Conservation (phyloP, 30 jellyfish, hydroid and myxozoan species). For the Pseudorhiza aurosa region DNA sequence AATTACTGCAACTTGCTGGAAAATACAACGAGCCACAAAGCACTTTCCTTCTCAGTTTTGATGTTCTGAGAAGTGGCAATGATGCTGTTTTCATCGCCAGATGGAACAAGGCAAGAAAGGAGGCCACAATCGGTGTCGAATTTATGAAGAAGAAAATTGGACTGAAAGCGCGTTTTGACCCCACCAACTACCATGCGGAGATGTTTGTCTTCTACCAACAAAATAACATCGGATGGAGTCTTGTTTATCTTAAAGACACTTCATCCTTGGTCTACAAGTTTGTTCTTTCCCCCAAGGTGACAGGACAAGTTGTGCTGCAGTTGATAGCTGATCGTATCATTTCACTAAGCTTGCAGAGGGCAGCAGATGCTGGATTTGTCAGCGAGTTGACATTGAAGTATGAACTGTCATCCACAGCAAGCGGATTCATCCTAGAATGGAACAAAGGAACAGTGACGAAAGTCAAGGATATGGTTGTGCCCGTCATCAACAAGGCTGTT, state of each 20-base stretch:
- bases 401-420: conserved; percentile 64
- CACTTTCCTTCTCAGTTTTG: conserved; percentile 42
- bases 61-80: conserved; percentile 48
- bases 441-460: conserved; percentile 70
- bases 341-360: conserved; percentile 67
- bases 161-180: conserved; percentile 74
- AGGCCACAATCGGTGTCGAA: conserved; percentile 68
- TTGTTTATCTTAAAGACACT: conserved; percentile 34
- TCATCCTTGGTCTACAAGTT: conserved; percentile 74
- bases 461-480: conserved; percentile 37
- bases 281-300: conserved; percentile 67
- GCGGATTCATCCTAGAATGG: conserved; percentile 83
- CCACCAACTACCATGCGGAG: conserved; percentile 49
- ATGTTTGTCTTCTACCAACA: conserved; percentile 69
- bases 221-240: conserved; percentile 58
- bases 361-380: conserved; percentile 32
- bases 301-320: conserved; percentile 72
- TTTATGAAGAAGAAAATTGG: conserved; percentile 67
- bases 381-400: conserved; percentile 75
- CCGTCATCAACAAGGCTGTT: conserved; percentile 27
- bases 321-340: conserved; percentile 76
- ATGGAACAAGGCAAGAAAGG: conserved; percentile 52
- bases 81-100: conserved; percentile 65
- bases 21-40: conserved; percentile 41
- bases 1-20: conserved; percentile 50